Conservation (phyloP, 2,797 vertebrate genomes). For the Ceryle rudis region DNA sequence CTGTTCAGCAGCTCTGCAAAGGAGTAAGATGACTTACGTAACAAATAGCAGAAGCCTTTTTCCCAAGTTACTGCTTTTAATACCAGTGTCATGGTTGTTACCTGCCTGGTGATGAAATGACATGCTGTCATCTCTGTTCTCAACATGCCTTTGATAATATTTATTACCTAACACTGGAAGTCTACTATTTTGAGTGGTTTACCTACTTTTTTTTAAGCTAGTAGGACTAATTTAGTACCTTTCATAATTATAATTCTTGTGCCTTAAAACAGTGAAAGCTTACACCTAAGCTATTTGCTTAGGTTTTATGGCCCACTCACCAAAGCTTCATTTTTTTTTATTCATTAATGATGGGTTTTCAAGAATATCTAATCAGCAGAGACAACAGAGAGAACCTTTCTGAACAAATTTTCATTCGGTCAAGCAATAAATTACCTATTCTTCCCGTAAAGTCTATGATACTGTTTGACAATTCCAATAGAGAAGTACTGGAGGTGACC, state of each 20-base stretch:
- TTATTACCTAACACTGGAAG: neutral
- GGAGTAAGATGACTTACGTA: neutral
- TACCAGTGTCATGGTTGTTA: neutral
- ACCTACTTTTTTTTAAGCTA: neutral
- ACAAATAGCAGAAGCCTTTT: neutral
- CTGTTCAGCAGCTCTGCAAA: neutral
- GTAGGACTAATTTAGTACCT: neutral
- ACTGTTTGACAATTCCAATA: neutral
- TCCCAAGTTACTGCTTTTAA: neutral
- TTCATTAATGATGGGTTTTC: neutral
- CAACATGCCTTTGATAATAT: neutral
- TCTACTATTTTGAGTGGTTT: neutral
- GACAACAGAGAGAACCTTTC: neutral
- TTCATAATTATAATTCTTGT: neutral
- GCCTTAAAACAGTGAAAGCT: conserved; percentile 16
- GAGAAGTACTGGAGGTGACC: neutral
- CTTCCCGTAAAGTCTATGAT: neutral
- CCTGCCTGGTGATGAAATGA: neutral
- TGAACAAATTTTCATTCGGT: neutral
- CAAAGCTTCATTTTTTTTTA: neutral
- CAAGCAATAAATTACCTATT: neutral
- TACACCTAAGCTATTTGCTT: neutral
- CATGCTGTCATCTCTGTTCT: neutral
- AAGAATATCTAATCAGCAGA: neutral
- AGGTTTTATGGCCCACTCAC: neutral